Percentiles rank a stretch among this genome's conserved stretches.
Conservation (phyloP, 1,140 invertebrate genomes). For the Gonioctena quinquepunctata region DNA sequence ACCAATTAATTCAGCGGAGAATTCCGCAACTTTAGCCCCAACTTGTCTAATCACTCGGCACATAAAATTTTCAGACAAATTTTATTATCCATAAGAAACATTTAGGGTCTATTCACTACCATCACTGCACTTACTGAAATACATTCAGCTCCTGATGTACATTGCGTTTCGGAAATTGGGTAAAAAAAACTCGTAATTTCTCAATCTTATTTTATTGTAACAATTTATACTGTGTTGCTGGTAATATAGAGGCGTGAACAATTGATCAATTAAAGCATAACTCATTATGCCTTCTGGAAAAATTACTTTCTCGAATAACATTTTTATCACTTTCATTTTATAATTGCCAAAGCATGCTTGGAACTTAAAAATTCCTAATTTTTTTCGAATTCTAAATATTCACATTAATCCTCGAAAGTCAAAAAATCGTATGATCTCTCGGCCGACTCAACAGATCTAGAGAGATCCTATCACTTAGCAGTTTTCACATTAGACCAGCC, state of each 20-base stretch:
- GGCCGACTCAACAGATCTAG: not conserved
- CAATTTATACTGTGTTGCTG: not conserved
- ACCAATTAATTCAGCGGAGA: no score
- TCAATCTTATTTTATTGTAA: not conserved
- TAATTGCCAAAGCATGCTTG: not conserved
- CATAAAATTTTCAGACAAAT: no score
- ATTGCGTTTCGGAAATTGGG: no score
- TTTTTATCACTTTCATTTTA: not conserved
- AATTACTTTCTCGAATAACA: not conserved
- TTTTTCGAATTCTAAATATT: not conserved
- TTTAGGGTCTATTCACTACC: no score
- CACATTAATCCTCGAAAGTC: not conserved
- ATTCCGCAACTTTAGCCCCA: no score
- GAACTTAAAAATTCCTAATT: not conserved
- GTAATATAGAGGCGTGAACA: not conserved
- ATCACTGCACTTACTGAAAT: no score
- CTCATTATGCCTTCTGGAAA: not conserved
- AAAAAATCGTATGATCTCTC: not conserved
- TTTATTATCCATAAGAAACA: no score
- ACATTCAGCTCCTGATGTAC: no score
- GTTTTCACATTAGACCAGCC: not conserved
- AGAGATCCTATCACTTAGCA: not conserved
- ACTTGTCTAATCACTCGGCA: no score
- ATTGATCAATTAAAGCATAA: not conserved
- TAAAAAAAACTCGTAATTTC: not conserved